Percentiles rank a stretch among this genome's conserved stretches.
phyloP scores from a whole-genome alignment of 2,797 vertebrate genomes.

The Arctocebus calabarensis region DNA sequence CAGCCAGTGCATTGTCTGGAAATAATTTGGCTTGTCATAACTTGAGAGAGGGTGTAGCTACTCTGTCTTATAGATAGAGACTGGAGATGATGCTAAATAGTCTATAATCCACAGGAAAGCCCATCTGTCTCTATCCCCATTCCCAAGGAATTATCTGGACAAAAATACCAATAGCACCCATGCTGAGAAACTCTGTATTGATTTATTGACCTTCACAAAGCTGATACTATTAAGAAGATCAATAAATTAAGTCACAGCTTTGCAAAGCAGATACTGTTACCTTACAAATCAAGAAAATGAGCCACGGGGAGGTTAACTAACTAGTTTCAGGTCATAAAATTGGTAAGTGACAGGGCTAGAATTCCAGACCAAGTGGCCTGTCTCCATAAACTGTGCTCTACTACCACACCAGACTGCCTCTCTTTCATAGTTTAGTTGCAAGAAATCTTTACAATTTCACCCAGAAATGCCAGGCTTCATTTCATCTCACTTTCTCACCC shows the following conservation, averaged over 20 bases:
- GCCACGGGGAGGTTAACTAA: background rate
- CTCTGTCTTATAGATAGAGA: background rate
- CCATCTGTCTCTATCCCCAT: background rate
- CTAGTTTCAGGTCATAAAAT: background rate
- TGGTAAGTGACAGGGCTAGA: background rate
- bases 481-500: background rate
- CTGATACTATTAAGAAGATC: background rate
- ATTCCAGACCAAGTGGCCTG: background rate
- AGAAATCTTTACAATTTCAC: background rate
- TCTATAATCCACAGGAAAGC: background rate
- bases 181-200: background rate
- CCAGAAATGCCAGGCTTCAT: background rate
- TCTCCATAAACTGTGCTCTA: background rate
- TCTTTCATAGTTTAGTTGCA: background rate
- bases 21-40: background rate
- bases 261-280: background rate
- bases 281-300: background rate
- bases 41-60: background rate
- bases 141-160: background rate
- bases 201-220: background rate
- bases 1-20: background rate
- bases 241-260: background rate
- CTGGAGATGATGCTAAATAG: background rate
- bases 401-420: background rate
- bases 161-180: background rate